These are phyloP conservation scores for Sphaeramia orbicularis DNA, from an alignment of 2,797 vertebrate genomes.

Conservation along the genomic window DNA sequence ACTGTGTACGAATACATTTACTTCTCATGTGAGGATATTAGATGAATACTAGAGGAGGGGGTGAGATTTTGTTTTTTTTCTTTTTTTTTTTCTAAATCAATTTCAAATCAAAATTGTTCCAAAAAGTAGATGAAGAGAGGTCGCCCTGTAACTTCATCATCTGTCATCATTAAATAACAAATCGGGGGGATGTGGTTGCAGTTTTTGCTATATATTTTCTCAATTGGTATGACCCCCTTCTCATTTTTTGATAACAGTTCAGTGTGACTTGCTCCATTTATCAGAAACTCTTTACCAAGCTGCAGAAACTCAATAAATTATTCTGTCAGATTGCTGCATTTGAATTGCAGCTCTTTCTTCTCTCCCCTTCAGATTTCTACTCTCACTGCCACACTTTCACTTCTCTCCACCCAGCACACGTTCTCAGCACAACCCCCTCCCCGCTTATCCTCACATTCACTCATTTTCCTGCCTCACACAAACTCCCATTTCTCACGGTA, in stretches of 20 bases:
- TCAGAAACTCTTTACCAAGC: conserved; percentile 82
- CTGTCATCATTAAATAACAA: conserved; percentile 72
- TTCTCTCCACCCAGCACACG: conserved; percentile 28
- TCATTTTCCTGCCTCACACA: conserved; percentile 63
- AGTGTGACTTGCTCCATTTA: conserved; percentile 85
- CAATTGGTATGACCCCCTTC: conserved; percentile 69
- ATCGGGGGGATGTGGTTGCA: conserved; percentile 70
- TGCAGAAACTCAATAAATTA: conserved; percentile 83
- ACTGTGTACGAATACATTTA: neutral
- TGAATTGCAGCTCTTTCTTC: conserved; percentile 75
- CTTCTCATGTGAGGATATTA: neutral
- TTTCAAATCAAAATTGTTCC: conserved; percentile 16
- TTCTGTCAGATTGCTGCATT: conserved; percentile 84
- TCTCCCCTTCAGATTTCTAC: conserved; percentile 65
- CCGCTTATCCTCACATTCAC: conserved; percentile 52
- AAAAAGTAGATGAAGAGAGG: conserved; percentile 24
- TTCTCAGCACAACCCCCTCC: conserved; percentile 15
- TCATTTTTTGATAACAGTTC: conserved; percentile 84
- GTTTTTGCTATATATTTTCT: conserved; percentile 71
- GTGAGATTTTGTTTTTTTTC: neutral
- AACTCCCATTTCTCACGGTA: conserved; percentile 63
- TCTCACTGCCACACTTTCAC: conserved; percentile 48
- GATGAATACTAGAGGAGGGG: conserved; percentile 3
- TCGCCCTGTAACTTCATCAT: conserved; percentile 54
- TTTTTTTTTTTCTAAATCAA: neutral